Conservation (phyloP, 2,888 invertebrate genomes). For the Ormyrus rosae region DNA sequence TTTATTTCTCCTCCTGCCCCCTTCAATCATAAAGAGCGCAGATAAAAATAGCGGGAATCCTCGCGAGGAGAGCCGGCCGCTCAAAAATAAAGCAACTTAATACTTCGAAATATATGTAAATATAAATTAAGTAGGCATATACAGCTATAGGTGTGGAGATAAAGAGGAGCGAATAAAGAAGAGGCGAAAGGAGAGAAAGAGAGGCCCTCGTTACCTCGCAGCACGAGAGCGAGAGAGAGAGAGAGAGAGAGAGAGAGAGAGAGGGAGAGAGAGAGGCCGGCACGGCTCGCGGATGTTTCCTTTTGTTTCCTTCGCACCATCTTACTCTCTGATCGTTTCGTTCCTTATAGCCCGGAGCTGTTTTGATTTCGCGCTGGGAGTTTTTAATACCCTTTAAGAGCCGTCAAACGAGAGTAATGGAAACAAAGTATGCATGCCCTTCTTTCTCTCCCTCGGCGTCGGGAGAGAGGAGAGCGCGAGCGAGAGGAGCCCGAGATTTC, state of each 20-base stretch:
- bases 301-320: constrained; percentile 58
- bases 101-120: constrained; percentile 39
- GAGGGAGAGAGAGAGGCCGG: constrained; percentile 20
- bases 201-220: background rate
- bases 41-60: no score
- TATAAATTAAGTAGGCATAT: constrained; percentile 42
- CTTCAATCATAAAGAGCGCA: no score
- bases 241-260: background rate
- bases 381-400: constrained; percentile 58
- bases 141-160: background rate
- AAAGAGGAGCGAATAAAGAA: constrained; percentile 15
- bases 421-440: constrained; percentile 57
- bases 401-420: constrained; percentile 58
- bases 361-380: constrained; percentile 54
- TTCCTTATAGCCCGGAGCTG: constrained; percentile 46
- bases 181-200: constrained; percentile 13
- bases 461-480: constrained; percentile 5
- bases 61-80: no score
- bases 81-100: constrained; percentile 13
- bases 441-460: constrained; percentile 24
- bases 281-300: constrained; percentile 25
- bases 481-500: constrained; percentile 43
- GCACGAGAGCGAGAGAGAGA: constrained; percentile 8
- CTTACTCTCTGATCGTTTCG: constrained; percentile 52
- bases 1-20: no score